Evolutionary conservation across 2,113 vertebrate genomes (phyloP), one percentile per base, ranked within the genome.

Genomic region (Tragelaphus imberbis): DNA sequence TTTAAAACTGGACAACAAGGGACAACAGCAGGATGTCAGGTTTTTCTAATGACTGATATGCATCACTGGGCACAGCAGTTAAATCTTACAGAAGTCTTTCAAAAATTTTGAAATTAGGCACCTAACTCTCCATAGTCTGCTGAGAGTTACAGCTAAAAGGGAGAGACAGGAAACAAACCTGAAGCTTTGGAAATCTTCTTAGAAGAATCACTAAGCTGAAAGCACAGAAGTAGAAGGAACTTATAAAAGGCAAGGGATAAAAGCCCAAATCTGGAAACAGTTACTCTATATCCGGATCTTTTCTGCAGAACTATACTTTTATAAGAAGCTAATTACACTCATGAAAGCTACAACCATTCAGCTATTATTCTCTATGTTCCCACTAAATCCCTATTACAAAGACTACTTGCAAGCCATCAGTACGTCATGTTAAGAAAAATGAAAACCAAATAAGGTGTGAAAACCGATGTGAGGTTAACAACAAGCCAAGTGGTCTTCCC

Each of bases 281-380:
- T 63, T 44, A 19, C 44, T 97, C 97, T 96, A 95, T 97, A 95
- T 97, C 85, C 53, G 93, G 97, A 90, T 85, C 21, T 92, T 88
- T 95, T 95, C 94, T 82, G 44, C 91, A 96, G 96, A 96, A 87
- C 90, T 97, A 88, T 40, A 53, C 93, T 97, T 96, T 96, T 47
- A 85, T 36, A 65, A 80, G 33, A 94, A 82, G 84, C 85, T 96
- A 97, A 95, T 97, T 96, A 96, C 28, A 75, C 89, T 16, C 44
- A 6, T 33, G 59, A 96, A 92, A 95, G 84, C 90, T 63, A 61
- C 81, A 75, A 68, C 87, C 90, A 71, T 36, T 84, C 91, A 94
- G 59, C 82, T 59, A 90, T 89, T 65, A 91, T 84, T 63, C 86
- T 80, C 84, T 90, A 5, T 51, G 88, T 3, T 87, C 40, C 87